These are phyloP conservation scores for Nemurella pictetii DNA, from an alignment of 2,888 invertebrate species.

Conservation along the genomic window DNA sequence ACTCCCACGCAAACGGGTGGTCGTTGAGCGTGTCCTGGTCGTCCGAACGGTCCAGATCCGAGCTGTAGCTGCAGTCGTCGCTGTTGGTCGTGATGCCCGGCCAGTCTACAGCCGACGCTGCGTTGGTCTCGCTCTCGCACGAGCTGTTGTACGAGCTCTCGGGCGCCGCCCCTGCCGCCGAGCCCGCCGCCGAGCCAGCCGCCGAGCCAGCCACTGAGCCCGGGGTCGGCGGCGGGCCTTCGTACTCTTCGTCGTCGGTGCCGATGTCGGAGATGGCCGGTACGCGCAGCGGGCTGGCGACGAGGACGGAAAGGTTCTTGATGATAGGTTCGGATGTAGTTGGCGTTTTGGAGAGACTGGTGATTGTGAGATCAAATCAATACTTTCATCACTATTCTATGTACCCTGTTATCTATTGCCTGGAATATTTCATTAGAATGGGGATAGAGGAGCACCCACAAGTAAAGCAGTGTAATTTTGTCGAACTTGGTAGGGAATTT, in stretches of 20 bases:
- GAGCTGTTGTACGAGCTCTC: slow-evolving; percentile 49
- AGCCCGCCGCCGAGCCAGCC: no score
- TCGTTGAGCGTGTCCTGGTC: slow-evolving; percentile 53
- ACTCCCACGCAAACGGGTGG: slow-evolving; percentile 62
- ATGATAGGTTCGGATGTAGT: no score
- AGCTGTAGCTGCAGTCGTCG: slow-evolving; percentile 82
- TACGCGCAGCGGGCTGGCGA: neutral
- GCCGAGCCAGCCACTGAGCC: no score
- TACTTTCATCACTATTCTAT: no score
- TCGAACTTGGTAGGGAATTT: no score
- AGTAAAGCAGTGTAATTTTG: no score
- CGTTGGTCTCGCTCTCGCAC: slow-evolving; percentile 64
- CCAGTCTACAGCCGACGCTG: slow-evolving; percentile 71
- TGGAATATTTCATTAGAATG: no score
- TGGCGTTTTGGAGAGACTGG: no score
- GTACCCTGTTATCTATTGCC: no score
- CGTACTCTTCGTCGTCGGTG: slow-evolving; percentile 2
- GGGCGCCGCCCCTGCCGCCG: slow-evolving; percentile 37
- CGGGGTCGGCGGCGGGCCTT: neutral
- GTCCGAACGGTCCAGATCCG: slow-evolving; percentile 70
- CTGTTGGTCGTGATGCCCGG: slow-evolving; percentile 88
- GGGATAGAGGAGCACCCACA: no score
- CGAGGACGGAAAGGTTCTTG: no score
- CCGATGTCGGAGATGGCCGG: neutral
- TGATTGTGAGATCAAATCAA: no score